A percentile compares a stretch with the other conserved stretches of the same genome.
Conservation (phyloP, 2,797 vertebrate genomes). For the Avahi laniger region DNA sequence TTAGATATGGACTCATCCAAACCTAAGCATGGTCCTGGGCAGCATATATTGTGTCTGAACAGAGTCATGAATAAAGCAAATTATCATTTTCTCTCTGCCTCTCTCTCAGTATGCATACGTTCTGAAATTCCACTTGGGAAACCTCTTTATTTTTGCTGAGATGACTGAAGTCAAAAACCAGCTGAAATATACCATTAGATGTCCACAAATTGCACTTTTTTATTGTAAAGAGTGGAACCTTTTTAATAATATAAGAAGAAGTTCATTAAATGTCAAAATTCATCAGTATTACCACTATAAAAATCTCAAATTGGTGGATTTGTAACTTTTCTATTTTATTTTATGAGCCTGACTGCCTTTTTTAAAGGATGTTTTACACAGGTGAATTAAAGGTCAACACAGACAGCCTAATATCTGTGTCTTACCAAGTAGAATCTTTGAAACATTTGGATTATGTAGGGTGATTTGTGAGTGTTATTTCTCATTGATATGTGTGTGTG, state of each 20-base stretch:
- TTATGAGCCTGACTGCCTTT: constrained; percentile 53
- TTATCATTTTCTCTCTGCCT: neutral
- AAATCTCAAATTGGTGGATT: constrained; percentile 62
- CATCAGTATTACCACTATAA: constrained; percentile 60
- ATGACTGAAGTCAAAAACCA: constrained; percentile 31
- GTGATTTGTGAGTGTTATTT: neutral
- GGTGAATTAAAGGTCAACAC: neutral
- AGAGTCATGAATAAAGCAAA: constrained; percentile 57
- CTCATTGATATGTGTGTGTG: neutral
- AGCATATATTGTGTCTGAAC: constrained; percentile 7
- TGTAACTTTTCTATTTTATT: constrained; percentile 72
- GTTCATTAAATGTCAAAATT: constrained; percentile 54
- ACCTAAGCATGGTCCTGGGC: constrained; percentile 3
- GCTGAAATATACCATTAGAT: constrained; percentile 58
- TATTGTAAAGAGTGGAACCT: constrained; percentile 61
- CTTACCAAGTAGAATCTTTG: neutral
- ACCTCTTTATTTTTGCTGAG: constrained; percentile 43
- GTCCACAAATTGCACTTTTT: constrained; percentile 68
- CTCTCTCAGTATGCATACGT: neutral
- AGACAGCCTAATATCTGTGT: neutral
- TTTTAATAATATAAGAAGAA: constrained; percentile 52
- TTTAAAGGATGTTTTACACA: constrained; percentile 39
- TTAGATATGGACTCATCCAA: constrained; percentile 53
- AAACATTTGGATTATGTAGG: neutral
- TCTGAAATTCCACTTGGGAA: constrained; percentile 62